Evolutionary conservation across 2,113 vertebrate genomes (phyloP), one percentile per base, ranked within the genome.

Genomic region (Aegypius monachus): DNA sequence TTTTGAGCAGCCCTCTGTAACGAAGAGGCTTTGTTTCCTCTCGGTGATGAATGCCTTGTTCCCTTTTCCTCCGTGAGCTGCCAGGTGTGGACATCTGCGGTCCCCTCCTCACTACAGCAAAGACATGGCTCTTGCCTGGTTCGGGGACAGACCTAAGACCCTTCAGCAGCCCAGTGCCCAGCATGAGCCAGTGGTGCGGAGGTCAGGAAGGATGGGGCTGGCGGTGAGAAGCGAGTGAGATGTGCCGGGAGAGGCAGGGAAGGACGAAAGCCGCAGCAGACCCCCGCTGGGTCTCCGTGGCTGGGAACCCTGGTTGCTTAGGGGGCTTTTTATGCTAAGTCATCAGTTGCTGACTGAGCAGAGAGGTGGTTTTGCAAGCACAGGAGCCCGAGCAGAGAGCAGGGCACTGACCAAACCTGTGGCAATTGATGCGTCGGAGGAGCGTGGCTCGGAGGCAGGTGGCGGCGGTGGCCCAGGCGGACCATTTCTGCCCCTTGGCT

Each of bases 31-130:
- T 81, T 48, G 25, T 84, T 42, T 29, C 26, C 3, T 20, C 66
- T 7, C 1, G 1, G 17, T 10, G 9, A 5, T 6, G 21, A 32
- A 26, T 2, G 17, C 29, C 32, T 26, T 3, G 1, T 45, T 16
- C 47, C 55, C 40, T 62, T 16, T 31, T 23, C 42, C 45, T 40
- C 59, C 1, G 0, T 2, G 7, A 52, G 72, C 81, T 36, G 81
- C 80, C 19, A 43, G 43, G 7, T 25, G 34, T 2, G 52, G 68
- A 55, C 0, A 17, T 25, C 56, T 71, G n/a, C 1, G 1, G n/a
- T 7, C 34, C 36, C 34, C 17, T 56, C 40, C 53, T 48, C 2
- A 0, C 5, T 21, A 3, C 47, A 17, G 53, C 72, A 4, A 20
- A 31, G 71, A 21, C 53, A 4, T 0, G 22, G 19, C 73, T 74